phyloP scores from a whole-genome alignment of 2,113 vertebrate species.

The Alouatta palliata region DNA sequence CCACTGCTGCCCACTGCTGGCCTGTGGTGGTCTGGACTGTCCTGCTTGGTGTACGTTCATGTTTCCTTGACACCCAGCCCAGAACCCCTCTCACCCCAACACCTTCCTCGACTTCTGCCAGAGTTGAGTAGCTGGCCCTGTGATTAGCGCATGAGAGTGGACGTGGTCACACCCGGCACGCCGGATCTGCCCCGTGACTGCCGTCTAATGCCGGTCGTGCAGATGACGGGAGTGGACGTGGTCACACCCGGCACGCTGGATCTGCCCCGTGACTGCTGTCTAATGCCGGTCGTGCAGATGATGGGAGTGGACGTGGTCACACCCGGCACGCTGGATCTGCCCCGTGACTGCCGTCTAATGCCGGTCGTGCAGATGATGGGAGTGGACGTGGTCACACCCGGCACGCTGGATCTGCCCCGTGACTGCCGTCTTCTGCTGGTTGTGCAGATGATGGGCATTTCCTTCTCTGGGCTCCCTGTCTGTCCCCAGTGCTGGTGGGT shows the following conservation, averaged over 20 bases:
- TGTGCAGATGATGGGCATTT: not conserved
- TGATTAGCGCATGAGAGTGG: not conserved
- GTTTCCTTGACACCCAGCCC: not conserved
- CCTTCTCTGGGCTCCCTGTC: not conserved
- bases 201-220: not conserved
- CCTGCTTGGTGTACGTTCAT: fast-evolving
- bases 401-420: not conserved
- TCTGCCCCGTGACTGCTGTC: too few species aligned
- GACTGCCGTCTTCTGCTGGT: not conserved
- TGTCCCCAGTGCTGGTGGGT: not conserved
- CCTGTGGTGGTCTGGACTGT: not conserved
- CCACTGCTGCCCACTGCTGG: fast-evolving
- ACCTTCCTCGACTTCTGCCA: not conserved
- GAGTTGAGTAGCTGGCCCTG: not conserved
- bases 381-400: not conserved
- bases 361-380: too few species aligned
- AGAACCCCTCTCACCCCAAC: not conserved
- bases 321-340: too few species aligned
- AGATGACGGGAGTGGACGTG: too few species aligned
- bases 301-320: too few species aligned
- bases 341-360: too few species aligned
- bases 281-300: too few species aligned
- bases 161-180: fast-evolving
- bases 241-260: too few species aligned
- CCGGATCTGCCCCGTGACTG: not conserved